Conservation (phyloP, 2,888 invertebrate genomes). For the Parnassius glacialis region DNA sequence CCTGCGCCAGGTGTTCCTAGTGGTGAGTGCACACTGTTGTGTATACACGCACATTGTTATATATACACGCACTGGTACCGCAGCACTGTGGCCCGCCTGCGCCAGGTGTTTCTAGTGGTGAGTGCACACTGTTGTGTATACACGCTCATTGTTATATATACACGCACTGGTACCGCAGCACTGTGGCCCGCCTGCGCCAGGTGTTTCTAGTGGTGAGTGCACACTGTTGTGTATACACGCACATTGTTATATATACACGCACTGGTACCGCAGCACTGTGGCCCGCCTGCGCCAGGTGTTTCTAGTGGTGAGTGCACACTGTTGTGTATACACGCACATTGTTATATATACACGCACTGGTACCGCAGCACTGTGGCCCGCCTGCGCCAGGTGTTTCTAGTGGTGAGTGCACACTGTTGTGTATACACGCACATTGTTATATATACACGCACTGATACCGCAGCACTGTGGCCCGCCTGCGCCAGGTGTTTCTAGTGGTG, state of each 20-base stretch:
- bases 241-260: not conserved
- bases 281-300: not conserved
- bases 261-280: not conserved
- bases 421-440: too few species aligned
- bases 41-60: too few species aligned
- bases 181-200: not conserved
- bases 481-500: too few species aligned
- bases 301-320: not conserved
- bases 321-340: slow-evolving; percentile 59
- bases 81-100: slow-evolving; percentile 96
- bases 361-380: too few species aligned
- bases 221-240: not conserved
- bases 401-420: slow-evolving; percentile 88
- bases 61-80: slow-evolving; percentile 78
- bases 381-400: slow-evolving; percentile 95
- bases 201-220: slow-evolving; percentile 1
- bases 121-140: slow-evolving; percentile 47
- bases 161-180: slow-evolving; percentile 1
- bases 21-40: slow-evolving; percentile 80
- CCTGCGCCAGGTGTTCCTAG: slow-evolving; percentile 95
- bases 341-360: slow-evolving; percentile 78
- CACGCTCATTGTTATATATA: too few species aligned
- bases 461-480: too few species aligned
- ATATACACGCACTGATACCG: too few species aligned
- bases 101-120: slow-evolving; percentile 96